Conservation (phyloP, 2,888 invertebrate genomes). For the Pteria penguin region DNA sequence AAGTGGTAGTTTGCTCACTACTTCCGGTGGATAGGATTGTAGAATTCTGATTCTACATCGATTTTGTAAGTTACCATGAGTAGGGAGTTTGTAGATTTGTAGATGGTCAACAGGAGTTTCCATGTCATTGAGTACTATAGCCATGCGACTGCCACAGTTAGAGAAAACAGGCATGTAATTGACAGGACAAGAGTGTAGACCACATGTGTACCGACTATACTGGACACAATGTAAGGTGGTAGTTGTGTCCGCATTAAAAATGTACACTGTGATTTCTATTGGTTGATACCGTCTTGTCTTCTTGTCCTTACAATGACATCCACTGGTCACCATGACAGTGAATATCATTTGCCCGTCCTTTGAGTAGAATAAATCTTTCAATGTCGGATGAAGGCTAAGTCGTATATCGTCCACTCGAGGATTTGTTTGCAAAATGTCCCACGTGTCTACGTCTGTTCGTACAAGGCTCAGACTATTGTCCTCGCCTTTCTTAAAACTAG, state of each 20-base stretch:
- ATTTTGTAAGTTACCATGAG: conserved; percentile 73
- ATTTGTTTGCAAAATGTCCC: conserved; percentile 74
- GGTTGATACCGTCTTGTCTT: conserved; percentile 75
- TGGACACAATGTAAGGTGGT: conserved; percentile 78
- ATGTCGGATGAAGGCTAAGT: conserved; percentile 70
- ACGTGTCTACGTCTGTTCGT: conserved; percentile 56
- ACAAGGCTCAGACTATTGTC: conserved; percentile 77
- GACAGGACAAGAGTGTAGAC: conserved; percentile 76
- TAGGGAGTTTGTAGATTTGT: conserved; percentile 78
- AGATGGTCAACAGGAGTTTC: conserved; percentile 75
- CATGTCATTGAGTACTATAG: conserved; percentile 75
- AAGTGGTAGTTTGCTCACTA: conserved; percentile 73
- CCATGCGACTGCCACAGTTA: conserved; percentile 78
- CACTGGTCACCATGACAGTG: conserved; percentile 73
- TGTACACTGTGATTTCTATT: conserved; percentile 75
- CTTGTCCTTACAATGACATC: conserved; percentile 76
- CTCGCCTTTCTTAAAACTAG: conserved; percentile 73
- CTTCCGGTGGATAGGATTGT: conserved; percentile 70
- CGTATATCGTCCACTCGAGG: conserved; percentile 71
- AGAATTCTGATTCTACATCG: conserved; percentile 76
- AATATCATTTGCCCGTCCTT: conserved; percentile 76
- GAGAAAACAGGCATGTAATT: conserved; percentile 79
- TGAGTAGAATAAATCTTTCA: conserved; percentile 75
- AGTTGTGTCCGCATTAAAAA: conserved; percentile 75
- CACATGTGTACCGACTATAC: conserved; percentile 78